phyloP scores from a whole-genome alignment of 2,113 vertebrate genomes.

The Formicarius rufipectus region DNA sequence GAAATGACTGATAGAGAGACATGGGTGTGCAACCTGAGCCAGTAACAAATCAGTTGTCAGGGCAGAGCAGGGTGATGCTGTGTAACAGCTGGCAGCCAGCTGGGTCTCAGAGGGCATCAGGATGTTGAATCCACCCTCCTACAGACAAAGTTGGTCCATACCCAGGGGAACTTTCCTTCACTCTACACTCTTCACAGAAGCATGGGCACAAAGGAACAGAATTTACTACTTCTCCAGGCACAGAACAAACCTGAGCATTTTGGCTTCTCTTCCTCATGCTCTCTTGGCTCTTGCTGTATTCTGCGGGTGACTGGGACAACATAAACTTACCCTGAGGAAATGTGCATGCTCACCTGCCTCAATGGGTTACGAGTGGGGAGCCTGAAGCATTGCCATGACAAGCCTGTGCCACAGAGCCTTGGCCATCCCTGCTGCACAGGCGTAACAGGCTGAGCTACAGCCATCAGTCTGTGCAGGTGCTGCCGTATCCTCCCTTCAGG shows the following conservation, averaged over 20 bases:
- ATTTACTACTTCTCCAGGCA: background rate
- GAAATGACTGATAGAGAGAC: background rate
- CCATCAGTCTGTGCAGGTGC: background rate
- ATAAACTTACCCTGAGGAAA: background rate
- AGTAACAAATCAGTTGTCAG: background rate
- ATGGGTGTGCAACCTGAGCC: background rate
- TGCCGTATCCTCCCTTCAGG: background rate
- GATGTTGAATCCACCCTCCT: background rate
- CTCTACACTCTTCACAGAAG: background rate
- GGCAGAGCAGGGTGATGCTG: background rate
- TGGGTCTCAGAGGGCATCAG: background rate
- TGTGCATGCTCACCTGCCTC: background rate
- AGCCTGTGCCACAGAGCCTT: background rate
- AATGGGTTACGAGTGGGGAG: fast-evolving
- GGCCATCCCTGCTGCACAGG: background rate
- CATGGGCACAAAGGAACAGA: background rate
- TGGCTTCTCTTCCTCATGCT: background rate
- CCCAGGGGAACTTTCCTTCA: background rate
- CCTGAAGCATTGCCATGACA: background rate
- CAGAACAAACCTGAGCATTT: background rate
- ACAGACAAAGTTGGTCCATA: background rate
- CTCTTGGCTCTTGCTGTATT: background rate
- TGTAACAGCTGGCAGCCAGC: background rate
- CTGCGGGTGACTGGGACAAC: background rate
- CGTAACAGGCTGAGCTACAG: background rate